These are phyloP conservation scores for Spodoptera littoralis DNA, from an alignment of 2,888 invertebrate species.

Conservation along the genomic window DNA sequence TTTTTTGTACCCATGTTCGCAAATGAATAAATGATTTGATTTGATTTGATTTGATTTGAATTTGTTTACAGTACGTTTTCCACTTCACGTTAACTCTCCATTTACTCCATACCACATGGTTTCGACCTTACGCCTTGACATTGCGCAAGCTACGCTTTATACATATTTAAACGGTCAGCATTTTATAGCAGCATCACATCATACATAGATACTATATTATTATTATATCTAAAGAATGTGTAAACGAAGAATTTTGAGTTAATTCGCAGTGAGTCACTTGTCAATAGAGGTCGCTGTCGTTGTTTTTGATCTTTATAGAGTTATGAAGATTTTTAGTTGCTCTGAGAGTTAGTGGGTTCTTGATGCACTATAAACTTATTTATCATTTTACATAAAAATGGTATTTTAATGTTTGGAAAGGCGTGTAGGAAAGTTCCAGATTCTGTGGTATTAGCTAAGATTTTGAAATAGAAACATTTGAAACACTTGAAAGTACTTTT, in stretches of 20 bases:
- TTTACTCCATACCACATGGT: slow-evolving; percentile 1
- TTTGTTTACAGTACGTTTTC: no score
- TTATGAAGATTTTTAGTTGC: neutral
- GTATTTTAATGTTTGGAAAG: no score
- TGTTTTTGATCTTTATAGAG: slow-evolving; percentile 11
- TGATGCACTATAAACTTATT: no score
- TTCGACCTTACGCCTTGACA: slow-evolving; percentile 26
- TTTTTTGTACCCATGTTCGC: no score
- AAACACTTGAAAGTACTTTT: no score
- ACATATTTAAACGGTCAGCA: slow-evolving; percentile 3
- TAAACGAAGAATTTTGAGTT: slow-evolving; percentile 14
- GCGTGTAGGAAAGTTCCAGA: no score
- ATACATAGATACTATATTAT: neutral
- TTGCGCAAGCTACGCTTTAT: slow-evolving; percentile 22
- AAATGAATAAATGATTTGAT: no score
- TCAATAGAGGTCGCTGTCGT: slow-evolving; percentile 19
- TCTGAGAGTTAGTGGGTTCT: neutral
- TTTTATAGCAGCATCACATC: slow-evolving; percentile 24
- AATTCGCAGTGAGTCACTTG: slow-evolving; percentile 20
- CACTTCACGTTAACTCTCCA: slow-evolving; percentile 8
- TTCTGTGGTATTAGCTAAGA: no score
- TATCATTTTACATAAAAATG: no score
- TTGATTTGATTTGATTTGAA: no score
- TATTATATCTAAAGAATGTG: slow-evolving; percentile 32
- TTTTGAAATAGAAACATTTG: no score